Evolutionary conservation across 2,113 vertebrate species (phyloP), one percentile per base, ranked within the genome.

Genomic region (Spea bombifrons): DNA sequence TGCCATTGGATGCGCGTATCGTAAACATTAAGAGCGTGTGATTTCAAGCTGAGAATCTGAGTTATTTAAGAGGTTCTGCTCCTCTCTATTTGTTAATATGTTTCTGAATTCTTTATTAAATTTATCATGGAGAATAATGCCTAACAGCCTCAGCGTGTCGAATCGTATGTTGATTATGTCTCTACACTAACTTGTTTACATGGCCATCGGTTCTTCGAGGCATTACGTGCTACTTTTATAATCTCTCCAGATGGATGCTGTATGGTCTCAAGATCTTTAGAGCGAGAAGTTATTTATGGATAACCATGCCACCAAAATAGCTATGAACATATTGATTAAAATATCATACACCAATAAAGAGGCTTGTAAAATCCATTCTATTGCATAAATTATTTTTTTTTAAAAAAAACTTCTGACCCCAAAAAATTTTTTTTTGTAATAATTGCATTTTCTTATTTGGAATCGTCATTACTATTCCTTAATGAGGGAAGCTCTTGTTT

Each of bases 81-180:
- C 81, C 61, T 70, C 82, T 86, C 87, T 84, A 73, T 89, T 83
- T 85, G 88, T 87, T 88, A 86, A 88, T 88, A 85, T 84, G 85
- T 88, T 90, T 86, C 89, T 92, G 89, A 92, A 90, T 90, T 88
- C 88, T 85, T 86, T 86, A 88, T 90, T 88, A 87, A 89, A 87
- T 87, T 84, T 85, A 86, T 71, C 87, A 83, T 87, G 78, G 83
- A 85, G 88, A 90, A 87, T 84, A 83, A 90, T 87, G 83, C 88
- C 88, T 87, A 85, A 15, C 86, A 84, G 89, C 88, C 81, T 86
- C 85, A 80, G 53, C 0, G 0, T 65, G 86, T 87, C 88, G 86
- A 84, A 73, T 83, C 82, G 83, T 78, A 87, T 81, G 85, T 80
- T 77, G 82, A 87, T 84, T 82, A 63, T 82, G 79, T 75, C 15